Percentiles rank a stretch among this genome's conserved stretches.
Conservation (phyloP, 1,140 invertebrate species). For the Zaprionus kolodkinae region DNA sequence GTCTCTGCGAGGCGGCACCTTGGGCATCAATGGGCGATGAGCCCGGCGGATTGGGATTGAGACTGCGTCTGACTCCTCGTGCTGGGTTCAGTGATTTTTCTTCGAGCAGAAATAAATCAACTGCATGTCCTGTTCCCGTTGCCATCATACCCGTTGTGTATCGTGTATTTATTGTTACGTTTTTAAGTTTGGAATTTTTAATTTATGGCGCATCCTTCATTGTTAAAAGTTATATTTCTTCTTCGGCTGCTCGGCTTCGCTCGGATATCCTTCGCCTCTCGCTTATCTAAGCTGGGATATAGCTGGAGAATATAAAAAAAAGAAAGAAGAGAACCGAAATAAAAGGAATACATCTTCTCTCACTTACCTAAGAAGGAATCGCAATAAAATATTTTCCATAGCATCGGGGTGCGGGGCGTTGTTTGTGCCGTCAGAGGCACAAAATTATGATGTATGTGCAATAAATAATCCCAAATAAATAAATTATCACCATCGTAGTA, state of each 20-base stretch:
- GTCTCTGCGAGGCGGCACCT: constrained; percentile 54
- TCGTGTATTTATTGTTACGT: constrained; percentile 78
- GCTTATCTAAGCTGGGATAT: constrained; percentile 56
- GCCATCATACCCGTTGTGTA: constrained; percentile 34
- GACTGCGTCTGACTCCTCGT: constrained; percentile 13
- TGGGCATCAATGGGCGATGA: constrained; percentile 20
- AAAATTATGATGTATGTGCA: constrained; percentile 82
- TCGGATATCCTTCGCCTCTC: constrained; percentile 13
- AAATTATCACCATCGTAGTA: constrained; percentile 68
- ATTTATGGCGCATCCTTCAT: constrained; percentile 79
- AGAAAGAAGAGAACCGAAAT: background rate
- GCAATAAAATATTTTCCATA: constrained; percentile 49
- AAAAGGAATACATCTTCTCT: constrained; percentile 43
- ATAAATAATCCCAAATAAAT: constrained; percentile 84
- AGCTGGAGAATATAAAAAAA: constrained; percentile 2
- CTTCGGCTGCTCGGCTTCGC: constrained; percentile 24
- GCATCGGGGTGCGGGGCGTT: constrained; percentile 22
- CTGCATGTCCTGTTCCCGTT: constrained; percentile 66
- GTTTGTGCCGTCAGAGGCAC: constrained; percentile 55
- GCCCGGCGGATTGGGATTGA: constrained; percentile 27
- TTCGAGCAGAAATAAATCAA: constrained; percentile 73
- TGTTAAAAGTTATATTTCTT: constrained; percentile 77
- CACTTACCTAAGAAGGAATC: constrained; percentile 31
- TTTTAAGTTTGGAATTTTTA: constrained; percentile 83
- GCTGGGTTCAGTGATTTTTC: constrained; percentile 55